Conservation (phyloP, 2,113 vertebrate genomes). For the Stegostoma tigrinum region DNA sequence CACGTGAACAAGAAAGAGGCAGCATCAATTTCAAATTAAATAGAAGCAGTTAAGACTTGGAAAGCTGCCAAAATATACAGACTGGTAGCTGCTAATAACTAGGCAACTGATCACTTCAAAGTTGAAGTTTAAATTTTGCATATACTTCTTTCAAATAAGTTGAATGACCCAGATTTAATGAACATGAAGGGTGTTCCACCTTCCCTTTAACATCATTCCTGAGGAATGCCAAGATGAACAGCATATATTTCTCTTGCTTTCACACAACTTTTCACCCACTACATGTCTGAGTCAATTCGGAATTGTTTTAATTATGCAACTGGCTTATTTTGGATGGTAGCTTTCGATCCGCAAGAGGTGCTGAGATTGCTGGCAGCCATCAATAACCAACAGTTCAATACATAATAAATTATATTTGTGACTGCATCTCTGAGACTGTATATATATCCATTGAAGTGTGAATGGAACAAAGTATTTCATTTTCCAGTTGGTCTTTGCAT, state of each 20-base stretch:
- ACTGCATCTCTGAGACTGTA: background rate
- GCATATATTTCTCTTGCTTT: background rate
- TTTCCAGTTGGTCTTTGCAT: background rate
- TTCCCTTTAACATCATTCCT: background rate
- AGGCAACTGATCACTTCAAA: background rate
- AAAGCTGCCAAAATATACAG: background rate
- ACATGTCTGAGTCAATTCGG: background rate
- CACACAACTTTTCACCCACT: background rate
- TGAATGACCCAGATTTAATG: conserved; percentile 7
- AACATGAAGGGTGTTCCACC: background rate
- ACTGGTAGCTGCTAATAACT: background rate
- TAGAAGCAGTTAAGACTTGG: background rate
- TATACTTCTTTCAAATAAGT: background rate
- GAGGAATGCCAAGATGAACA: background rate
- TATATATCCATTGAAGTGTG: background rate
- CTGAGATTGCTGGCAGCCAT: background rate
- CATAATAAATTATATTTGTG: background rate
- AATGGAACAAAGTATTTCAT: background rate
- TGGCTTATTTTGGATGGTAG: background rate
- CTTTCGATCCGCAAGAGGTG: background rate
- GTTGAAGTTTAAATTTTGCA: background rate
- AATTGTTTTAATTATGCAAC: background rate
- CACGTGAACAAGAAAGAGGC: background rate
- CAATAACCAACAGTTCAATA: background rate
- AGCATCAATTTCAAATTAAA: background rate